Base-by-base conservation (phyloP, 2,888 invertebrate genomes). In the Drosophila mettleri region DNA sequence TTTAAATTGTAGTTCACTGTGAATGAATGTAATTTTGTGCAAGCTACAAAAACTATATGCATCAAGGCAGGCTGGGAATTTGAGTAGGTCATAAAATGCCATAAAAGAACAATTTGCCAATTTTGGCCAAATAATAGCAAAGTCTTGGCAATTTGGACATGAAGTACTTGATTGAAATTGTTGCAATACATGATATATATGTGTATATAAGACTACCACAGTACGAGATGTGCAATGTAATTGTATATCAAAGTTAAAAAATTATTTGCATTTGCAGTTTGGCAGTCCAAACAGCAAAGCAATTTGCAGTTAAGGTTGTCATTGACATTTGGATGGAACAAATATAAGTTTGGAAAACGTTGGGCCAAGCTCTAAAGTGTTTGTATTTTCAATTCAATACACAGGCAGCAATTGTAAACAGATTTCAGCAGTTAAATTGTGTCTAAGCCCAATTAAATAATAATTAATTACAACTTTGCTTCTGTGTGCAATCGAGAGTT, bases 171-270 rank as follows among this genome's bases (percentile, higher is more conserved):
- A 22, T 22, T 8, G 22, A 14, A 39, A 22, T 24, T 14, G 22
- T 43, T 20, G 12, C 20, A 12, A 18, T 39, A 18, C 12, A 39
- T 16, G 22, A n/a, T 43, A 24, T n/a, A 33, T 34, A 14, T 41
- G 22, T 46, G 12, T 39, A 9, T 29, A 10, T 36, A 36, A 20
- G 14, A 9, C 24, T 27, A 6, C 16, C 12, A 29, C 7, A 16
- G n/a, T 8, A 12, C 18, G 14, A 33, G 22, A 34, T 34, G 36
- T n/a, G 20, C 39, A 31, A 14, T 62, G 65, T 76, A 76, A 67
- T 76, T 78, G 73, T 78, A 87, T 81, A 72, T 54, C 82, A 84
- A 71, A 86, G 84, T 78, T 85, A 72, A 80, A 57, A 65, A 66
- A 45, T 59, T 71, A 64, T 76, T 75, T 74, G 75, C 55, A 61